Base-by-base conservation (phyloP, 2,797 vertebrate species). In the Urophycis tenuis region DNA sequence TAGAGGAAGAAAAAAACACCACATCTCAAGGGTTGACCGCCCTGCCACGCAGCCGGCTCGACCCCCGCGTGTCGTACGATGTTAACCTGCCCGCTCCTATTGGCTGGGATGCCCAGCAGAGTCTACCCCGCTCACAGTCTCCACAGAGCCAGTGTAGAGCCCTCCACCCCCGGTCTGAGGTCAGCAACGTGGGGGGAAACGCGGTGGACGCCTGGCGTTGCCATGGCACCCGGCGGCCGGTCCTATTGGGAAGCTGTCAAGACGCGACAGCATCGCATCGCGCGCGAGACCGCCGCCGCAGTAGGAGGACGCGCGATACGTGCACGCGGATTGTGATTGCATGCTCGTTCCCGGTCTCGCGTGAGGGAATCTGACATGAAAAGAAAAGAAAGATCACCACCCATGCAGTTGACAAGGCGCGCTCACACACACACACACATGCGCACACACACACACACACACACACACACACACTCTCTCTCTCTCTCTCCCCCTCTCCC, bases 371-470 rank as follows among this genome's bases (percentile, higher is more conserved):
- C 7, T 74, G 0, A 12, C 75, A 64, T 79, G 79, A 78, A 75
- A 84, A 88, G 87, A 89, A 91, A 90, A 83, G 81, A 91, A 90
- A 83, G 81, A 78, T 81, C 86, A 85, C 89, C 92, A 91, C 92
- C 91, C 91, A 91, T 91, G 84, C 85, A 87, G 91, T 79, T 82
- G 86, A 90, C 87, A 89, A 84, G 81, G 84, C 45, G 2, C 84
- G 84, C 83, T 85, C 80, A 80, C 82, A 75, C 81, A 19, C 34
- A 35, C 45, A 10, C 39, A 19, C 34, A 35, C 45, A 10, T 30
- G 84, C 45, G 2, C 84, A 84, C 83, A 84, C 80, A 80, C 82
- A 75, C 81, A 19, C 34, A 35, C 45, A 10, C 39, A n/a, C n/a
- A n/a, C n/a, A n/a, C n/a, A n/a, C 36, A 2, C 81, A 33, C 74